These are phyloP conservation scores for Tetrapedia diversipes DNA, from an alignment of 2,888 invertebrate species.

Conservation along the genomic window DNA sequence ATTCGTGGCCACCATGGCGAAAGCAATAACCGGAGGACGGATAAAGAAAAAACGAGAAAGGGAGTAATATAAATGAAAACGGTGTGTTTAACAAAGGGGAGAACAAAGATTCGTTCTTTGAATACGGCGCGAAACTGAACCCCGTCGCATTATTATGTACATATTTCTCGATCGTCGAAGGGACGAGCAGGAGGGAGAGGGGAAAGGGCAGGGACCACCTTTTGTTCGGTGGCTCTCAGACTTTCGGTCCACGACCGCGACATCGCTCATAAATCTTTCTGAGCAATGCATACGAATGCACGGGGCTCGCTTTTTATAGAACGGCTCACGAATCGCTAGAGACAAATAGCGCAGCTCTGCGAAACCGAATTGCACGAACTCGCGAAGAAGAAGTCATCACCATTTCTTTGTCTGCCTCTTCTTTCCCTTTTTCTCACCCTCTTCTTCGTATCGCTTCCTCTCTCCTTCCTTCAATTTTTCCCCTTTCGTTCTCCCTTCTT, in stretches of 20 bases:
- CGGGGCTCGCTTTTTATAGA: background rate
- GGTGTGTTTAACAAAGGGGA: background rate
- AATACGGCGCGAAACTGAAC: background rate
- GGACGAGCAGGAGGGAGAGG: background rate
- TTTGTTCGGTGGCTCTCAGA: conserved; percentile 16
- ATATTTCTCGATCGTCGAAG: background rate
- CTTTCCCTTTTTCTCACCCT: background rate
- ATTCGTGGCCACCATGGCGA: background rate
- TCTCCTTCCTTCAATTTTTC: too few relatives aligned
- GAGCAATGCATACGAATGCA: conserved; percentile 44
- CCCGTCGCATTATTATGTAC: background rate
- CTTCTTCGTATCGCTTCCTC: background rate
- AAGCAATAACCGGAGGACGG: background rate
- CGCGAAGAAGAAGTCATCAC: background rate
- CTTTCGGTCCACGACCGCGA: conserved; percentile 25
- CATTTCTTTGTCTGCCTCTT: too few relatives aligned
- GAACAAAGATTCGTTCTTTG: background rate
- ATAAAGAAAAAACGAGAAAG: background rate
- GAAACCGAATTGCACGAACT: conserved; percentile 31
- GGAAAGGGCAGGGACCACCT: background rate
- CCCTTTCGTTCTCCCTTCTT: background rate
- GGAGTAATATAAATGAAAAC: background rate
- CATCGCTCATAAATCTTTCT: conserved; percentile 36
- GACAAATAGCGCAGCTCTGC: conserved; percentile 22
- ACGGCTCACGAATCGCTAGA: conserved; percentile 43